Conservation (phyloP, 92 coral and sea anemone genomes). For the Porites cylindrica region DNA sequence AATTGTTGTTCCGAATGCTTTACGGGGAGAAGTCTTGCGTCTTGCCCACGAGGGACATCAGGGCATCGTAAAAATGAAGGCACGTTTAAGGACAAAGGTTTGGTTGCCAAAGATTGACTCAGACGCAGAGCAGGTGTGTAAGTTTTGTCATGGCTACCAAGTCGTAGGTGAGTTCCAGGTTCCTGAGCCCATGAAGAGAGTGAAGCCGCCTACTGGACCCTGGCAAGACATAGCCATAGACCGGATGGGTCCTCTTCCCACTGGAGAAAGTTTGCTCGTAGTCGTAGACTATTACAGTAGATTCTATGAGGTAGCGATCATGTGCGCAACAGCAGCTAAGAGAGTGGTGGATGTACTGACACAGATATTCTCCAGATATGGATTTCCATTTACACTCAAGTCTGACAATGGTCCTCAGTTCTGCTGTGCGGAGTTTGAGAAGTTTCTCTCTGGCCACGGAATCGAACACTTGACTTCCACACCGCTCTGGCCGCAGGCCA, state of each 20-base stretch:
- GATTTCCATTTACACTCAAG: conserved; percentile 37
- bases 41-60: conserved; percentile 63
- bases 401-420: conserved; percentile 56
- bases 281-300: conserved; percentile 56
- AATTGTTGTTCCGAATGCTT: background rate
- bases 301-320: conserved; percentile 45
- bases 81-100: conserved; percentile 42
- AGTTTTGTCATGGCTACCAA: conserved; percentile 68
- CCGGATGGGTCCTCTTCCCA: conserved; percentile 44
- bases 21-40: conserved; percentile 18
- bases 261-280: conserved; percentile 49
- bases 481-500: background rate
- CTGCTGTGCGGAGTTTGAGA: conserved; percentile 34
- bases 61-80: conserved; percentile 61
- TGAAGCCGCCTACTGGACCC: conserved; percentile 24
- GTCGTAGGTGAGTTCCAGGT: conserved; percentile 42
- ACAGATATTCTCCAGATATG: conserved; percentile 31
- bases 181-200: conserved; percentile 56
- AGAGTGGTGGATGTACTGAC: conserved; percentile 20
- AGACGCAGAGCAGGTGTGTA: conserved; percentile 64
- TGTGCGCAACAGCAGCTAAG: conserved; percentile 50
- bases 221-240: conserved; percentile 56
- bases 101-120: conserved; percentile 72
- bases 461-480: conserved; percentile 42
- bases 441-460: conserved; percentile 28